These are phyloP conservation scores for Spheniscus mendiculus DNA, from an alignment of 2,113 vertebrate species.

Conservation along the genomic window DNA sequence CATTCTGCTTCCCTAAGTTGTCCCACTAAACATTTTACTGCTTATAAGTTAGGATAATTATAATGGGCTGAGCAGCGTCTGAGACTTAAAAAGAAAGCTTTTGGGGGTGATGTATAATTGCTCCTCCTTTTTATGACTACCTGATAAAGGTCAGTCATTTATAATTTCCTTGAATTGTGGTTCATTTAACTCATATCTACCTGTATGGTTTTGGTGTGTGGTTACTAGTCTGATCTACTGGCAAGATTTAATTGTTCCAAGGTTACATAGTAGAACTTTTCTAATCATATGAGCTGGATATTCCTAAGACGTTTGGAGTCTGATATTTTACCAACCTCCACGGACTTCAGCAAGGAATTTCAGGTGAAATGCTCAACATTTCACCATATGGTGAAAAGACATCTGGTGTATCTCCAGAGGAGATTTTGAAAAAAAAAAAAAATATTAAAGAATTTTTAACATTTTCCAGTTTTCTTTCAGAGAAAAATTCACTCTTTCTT, in stretches of 20 bases:
- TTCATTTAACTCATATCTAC: not conserved
- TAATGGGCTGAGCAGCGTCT: not conserved
- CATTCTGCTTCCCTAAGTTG: not conserved
- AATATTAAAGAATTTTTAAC: not conserved
- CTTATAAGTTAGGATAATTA: not conserved
- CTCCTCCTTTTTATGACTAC: not conserved
- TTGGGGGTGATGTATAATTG: not conserved
- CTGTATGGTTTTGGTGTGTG: not conserved
- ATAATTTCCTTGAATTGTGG: not conserved
- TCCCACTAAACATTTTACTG: constrained; percentile 22
- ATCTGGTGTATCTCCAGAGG: not conserved
- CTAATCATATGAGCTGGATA: not conserved
- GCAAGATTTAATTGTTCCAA: not conserved
- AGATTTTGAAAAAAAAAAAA: not conserved
- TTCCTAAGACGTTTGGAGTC: not conserved
- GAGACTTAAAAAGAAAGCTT: not conserved
- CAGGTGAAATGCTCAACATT: not conserved
- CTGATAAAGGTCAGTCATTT: not conserved
- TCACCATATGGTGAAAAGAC: not conserved
- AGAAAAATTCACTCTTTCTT: not conserved
- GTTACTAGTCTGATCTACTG: not conserved
- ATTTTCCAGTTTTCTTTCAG: not conserved
- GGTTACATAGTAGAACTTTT: not conserved
- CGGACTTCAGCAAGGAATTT: not conserved
- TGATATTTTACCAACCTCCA: not conserved